Evolutionary conservation across 2,888 invertebrate species (phyloP).

Genomic region (Anodontia alba): DNA sequence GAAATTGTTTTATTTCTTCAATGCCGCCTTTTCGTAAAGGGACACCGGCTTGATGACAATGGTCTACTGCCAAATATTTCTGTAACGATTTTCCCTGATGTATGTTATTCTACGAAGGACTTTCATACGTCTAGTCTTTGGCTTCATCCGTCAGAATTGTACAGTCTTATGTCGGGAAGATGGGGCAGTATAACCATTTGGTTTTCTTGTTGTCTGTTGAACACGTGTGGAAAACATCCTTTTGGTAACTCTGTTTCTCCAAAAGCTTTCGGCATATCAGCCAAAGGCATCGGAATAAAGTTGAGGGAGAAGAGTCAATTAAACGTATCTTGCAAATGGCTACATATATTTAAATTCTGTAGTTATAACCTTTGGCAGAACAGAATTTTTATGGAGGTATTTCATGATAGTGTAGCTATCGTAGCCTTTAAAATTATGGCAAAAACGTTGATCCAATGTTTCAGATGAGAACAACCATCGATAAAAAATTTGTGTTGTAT

Average conservation of each 20-base stretch:
- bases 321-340: slow-evolving; percentile 34
- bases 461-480: slow-evolving; percentile 27
- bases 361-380: slow-evolving; percentile 45
- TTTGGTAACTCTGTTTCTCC: slow-evolving; percentile 34
- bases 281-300: slow-evolving; percentile 44
- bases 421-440: no score
- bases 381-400: background rate
- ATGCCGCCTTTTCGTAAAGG: no score
- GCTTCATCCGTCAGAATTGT: slow-evolving; percentile 45
- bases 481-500: slow-evolving; percentile 43
- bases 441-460: no score
- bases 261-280: no score
- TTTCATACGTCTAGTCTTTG: slow-evolving; percentile 12
- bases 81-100: no score
- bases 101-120: no score
- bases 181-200: slow-evolving; percentile 8
- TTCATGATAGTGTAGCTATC: no score
- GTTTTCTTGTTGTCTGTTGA: slow-evolving; percentile 30
- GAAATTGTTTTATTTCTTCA: no score
- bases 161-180: slow-evolving; percentile 28
- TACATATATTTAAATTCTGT: slow-evolving; percentile 37
- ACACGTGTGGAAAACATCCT: slow-evolving; percentile 51
- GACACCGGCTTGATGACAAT: no score
- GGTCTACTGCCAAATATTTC: no score
- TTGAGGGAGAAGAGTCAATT: no score